Evolutionary conservation across 2,113 vertebrate species (phyloP), one percentile per base, ranked within the genome.

Genomic region (Oryzias celebensis): DNA sequence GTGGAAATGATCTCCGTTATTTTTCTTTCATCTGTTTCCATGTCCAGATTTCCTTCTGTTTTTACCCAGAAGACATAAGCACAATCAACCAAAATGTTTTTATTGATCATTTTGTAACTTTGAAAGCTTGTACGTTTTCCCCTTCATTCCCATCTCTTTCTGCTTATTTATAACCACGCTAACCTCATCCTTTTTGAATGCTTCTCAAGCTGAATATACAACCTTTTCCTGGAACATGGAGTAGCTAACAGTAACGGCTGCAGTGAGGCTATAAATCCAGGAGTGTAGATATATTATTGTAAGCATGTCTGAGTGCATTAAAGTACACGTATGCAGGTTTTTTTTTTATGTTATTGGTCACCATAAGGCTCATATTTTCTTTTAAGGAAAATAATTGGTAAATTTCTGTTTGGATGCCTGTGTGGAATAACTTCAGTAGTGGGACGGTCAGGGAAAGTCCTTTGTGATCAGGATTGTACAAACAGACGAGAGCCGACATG

Each of bases 401-500:
- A 12, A 36, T 36, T 36, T 36, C 3, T 36, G 12, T 36, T 12
- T 36, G 10, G 36, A 36, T 36, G 8, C 36, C 36, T 12, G 36
- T 2, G 36, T 36, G 31, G 54, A 15, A 28, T 1, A 18, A 68
- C 76, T 70, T 70, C 62, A 77, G 70, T 60, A 56, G 62, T 63
- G 77, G 82, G 76, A 78, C 61, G 57, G 81, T 73, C 68, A 65
- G 73, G 56, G 73, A 72, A 70, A 70, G 54, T 79, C 47, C 44
- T 45, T 20, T 62, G 3, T 66, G n/a, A 1, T 52, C 44, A 7
- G 60, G 73, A 78, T 74, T 53, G 72, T 65, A 64, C 57, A 24
- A 77, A 59, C 84, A 88, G 77, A 87, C 83, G 84, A 77, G 45
- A 51, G 65, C 68, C 14, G 71, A 84, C 65, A 67, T 81, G 67